Evolutionary conservation across 2,797 vertebrate species (phyloP).

Genomic region (Antrozous pallidus): DNA sequence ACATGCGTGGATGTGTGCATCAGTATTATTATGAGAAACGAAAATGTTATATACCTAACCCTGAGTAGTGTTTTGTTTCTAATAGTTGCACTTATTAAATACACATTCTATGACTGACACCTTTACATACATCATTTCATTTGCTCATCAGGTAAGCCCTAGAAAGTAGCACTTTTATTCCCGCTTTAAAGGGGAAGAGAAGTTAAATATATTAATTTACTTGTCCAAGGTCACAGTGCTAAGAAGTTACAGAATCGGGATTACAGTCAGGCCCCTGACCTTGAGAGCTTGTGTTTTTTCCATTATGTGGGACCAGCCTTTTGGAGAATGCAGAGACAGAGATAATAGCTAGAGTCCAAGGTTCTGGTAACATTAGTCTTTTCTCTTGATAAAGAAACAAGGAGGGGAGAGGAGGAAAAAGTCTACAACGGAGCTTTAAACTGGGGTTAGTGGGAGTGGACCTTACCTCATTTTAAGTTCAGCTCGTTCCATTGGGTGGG

Average conservation of each 20-base stretch:
- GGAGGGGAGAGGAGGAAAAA: not conserved
- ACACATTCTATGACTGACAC: not conserved
- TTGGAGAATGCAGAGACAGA: not conserved
- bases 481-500: not conserved
- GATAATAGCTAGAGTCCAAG: not conserved
- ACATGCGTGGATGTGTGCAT: not conserved
- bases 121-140: not conserved
- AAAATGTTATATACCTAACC: not conserved
- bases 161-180: not conserved
- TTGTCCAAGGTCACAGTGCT: not conserved
- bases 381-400: conserved; percentile 2
- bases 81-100: not conserved
- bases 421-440: not conserved
- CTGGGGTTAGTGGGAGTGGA: not conserved
- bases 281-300: not conserved
- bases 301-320: not conserved
- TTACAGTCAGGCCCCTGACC: not conserved
- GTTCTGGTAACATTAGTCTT: not conserved
- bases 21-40: not conserved
- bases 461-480: not conserved
- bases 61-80: not conserved
- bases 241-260: not conserved
- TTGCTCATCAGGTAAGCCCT: not conserved
- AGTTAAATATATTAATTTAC: not conserved
- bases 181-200: not conserved